Percentiles rank a stretch among this genome's conserved stretches.
phyloP scores from a whole-genome alignment of 2,888 invertebrate genomes.

The Ochlodes sylvanus region DNA sequence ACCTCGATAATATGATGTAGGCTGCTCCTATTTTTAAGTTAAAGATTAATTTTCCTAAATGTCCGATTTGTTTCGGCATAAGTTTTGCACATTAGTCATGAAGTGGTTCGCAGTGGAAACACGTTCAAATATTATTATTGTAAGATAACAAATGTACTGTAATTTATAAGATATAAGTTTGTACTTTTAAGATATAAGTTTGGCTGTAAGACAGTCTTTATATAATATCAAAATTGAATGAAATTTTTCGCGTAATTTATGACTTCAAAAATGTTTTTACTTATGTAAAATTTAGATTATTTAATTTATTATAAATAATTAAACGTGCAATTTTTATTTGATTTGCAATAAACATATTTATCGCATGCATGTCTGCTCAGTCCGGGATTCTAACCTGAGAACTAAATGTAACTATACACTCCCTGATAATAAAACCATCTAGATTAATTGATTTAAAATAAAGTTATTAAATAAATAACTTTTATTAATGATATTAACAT shows the following conservation, averaged over 20 bases:
- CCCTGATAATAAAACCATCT: too few species aligned
- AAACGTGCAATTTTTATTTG: background rate
- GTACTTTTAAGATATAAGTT: constrained; percentile 2
- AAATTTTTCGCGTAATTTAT: background rate
- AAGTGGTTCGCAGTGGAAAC: background rate
- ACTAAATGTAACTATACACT: too few species aligned
- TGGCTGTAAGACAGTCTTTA: constrained; percentile 22
- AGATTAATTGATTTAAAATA: too few species aligned
- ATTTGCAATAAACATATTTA: too few species aligned
- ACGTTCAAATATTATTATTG: background rate
- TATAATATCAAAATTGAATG: constrained; percentile 13
- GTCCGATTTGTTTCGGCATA: background rate
- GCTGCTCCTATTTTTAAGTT: too few species aligned
- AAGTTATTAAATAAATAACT: too few species aligned
- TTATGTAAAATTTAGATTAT: background rate
- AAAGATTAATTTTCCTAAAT: background rate
- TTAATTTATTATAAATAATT: background rate
- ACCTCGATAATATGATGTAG: too few species aligned
- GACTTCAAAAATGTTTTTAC: background rate
- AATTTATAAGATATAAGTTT: background rate
- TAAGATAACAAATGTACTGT: background rate
- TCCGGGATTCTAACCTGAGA: too few species aligned
- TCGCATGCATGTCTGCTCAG: too few species aligned
- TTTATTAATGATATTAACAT: too few species aligned
- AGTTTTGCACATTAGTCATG: background rate